These are phyloP conservation scores for Quadriops clusia DNA, from an alignment of 2,888 invertebrate genomes.

Conservation along the genomic window DNA sequence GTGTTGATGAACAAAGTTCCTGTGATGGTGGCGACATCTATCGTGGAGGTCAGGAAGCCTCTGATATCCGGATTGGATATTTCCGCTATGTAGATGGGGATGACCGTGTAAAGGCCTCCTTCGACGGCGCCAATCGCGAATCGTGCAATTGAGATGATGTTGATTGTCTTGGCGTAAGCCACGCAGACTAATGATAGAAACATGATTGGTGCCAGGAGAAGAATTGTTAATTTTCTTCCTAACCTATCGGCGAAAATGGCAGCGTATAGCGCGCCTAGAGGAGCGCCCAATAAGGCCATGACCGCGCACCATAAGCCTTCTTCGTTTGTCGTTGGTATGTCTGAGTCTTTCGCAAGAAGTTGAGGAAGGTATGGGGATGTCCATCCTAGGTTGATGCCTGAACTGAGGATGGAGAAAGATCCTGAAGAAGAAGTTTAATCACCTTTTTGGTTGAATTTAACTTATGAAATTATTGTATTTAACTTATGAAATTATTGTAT, in stretches of 20 bases:
- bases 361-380: constrained; percentile 46
- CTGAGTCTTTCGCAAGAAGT: constrained; percentile 36
- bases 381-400: constrained; percentile 40
- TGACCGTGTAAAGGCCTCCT: constrained; percentile 31
- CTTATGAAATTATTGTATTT: no score
- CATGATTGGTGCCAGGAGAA: constrained; percentile 31
- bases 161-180: constrained; percentile 45
- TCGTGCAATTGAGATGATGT: constrained; percentile 39
- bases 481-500: no score
- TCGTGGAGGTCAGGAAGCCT: constrained; percentile 49
- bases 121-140: constrained; percentile 43
- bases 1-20: constrained; percentile 50
- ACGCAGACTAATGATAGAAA: constrained; percentile 49
- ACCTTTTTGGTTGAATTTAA: no score
- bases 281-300: constrained; percentile 52
- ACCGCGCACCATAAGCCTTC: constrained; percentile 52
- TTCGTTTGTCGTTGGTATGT: constrained; percentile 40
- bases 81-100: constrained; percentile 49
- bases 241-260: constrained; percentile 51
- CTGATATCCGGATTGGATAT: constrained; percentile 44
- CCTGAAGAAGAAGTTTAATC: constrained; percentile 20
- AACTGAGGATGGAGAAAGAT: constrained; percentile 25
- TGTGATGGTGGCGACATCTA: constrained; percentile 43
- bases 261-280: constrained; percentile 48
- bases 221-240: constrained; percentile 43